Base-by-base conservation (phyloP, 1,140 invertebrate genomes). In the Watersipora subatra region DNA sequence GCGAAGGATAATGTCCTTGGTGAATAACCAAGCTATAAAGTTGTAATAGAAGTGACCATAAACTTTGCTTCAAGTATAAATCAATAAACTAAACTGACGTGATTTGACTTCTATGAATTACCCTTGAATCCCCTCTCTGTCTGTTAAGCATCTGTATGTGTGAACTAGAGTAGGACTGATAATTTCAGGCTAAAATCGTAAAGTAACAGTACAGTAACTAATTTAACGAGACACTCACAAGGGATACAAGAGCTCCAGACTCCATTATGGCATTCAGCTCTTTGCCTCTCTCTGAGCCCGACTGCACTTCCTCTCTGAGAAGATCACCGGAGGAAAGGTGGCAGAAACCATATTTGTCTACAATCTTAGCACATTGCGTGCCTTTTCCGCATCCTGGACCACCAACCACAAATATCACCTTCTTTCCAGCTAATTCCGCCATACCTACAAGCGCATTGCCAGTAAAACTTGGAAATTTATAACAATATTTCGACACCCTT, bases 191-290 rank as follows among this genome's bases (percentile, higher is more conserved):
- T n/a, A n/a, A n/a, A n/a, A n/a, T n/a, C n/a, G n/a, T n/a, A n/a
- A n/a, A n/a, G n/a, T n/a, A n/a, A n/a, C n/a, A n/a, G n/a, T n/a
- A n/a, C n/a, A n/a, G n/a, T n/a, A n/a, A n/a, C n/a, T n/a, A n/a
- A n/a, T n/a, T n/a, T n/a, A n/a, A n/a, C n/a, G n/a, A n/a, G n/a
- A n/a, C n/a, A 46, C 70, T 73, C 67, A 84, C 83, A 67, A 86
- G 79, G 0, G 89, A 84, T 1, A 89, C 89, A 77, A 92, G 83
- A 75, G 92, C 90, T 3, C 91, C 91, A n/a, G 85, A 85, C 30
- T 86, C 83, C 67, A 94, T 85, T 12, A 88, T 85, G 26, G 88
- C 84, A 61, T 86, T 80, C 75, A 72, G 86, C 78, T 66, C 82
- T 77, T 56, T 83, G 34, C 78, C 78, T 65, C 76, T 65, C 34